These are phyloP conservation scores for Poicephalus gulielmi DNA, from an alignment of 2,113 vertebrate species.

Conservation along the genomic window DNA sequence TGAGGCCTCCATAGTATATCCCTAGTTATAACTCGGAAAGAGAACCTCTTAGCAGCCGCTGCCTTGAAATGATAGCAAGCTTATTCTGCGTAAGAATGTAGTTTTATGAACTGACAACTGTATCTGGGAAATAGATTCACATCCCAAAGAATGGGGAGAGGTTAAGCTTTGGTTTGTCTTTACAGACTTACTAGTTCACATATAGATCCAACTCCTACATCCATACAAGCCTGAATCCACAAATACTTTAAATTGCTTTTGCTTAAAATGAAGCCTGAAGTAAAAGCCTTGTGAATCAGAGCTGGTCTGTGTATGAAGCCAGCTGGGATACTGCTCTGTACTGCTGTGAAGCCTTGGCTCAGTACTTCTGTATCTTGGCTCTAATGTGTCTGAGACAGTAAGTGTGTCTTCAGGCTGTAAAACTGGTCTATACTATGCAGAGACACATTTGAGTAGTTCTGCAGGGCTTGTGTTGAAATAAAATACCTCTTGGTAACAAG, in stretches of 20 bases:
- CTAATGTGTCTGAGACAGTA: neutral
- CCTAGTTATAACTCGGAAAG: neutral
- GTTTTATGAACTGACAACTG: neutral
- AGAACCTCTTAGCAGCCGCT: neutral
- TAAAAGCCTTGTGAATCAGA: neutral
- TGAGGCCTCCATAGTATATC: neutral
- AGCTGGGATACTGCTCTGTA: neutral
- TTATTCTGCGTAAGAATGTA: neutral
- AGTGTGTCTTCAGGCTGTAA: neutral
- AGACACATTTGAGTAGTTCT: neutral
- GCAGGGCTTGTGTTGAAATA: neutral
- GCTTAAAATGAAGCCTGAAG: neutral
- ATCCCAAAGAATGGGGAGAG: rapidly evolving
- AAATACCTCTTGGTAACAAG: neutral
- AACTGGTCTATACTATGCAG: neutral
- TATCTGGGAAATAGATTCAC: neutral
- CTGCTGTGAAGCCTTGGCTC: neutral
- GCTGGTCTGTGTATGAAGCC: neutral
- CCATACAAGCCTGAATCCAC: neutral
- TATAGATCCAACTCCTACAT: neutral
- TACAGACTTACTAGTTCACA: neutral
- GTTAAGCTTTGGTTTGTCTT: neutral
- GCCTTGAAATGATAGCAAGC: neutral
- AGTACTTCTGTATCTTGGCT: neutral
- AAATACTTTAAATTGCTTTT: neutral